Evolutionary conservation across 2,797 vertebrate species (phyloP), one percentile per base, ranked within the genome.

Genomic region (Gymnoscopelus microlampas): DNA sequence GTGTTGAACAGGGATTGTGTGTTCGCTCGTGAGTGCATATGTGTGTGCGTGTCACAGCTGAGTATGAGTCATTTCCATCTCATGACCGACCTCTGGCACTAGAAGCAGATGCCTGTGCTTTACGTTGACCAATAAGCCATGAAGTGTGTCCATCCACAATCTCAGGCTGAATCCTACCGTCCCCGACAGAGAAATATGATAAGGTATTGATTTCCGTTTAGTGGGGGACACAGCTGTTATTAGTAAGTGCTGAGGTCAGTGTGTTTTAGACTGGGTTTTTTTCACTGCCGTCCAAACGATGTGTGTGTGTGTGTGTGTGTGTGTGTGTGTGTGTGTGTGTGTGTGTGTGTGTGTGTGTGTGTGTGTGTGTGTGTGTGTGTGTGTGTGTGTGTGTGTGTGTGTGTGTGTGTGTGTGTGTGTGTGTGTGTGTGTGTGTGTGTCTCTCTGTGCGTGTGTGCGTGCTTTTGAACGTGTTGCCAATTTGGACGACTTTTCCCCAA

Each of bases 121-220:
- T 71, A 81, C 71, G 68, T 82, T 73, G 63, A 85, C 83, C 72
- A 74, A 85, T 57, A 74, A 56, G 80, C 64, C 63, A 29, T 85
- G 79, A 87, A 88, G 75, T 69, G 83, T 87, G 76, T 81, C 73
- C 66, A 68, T 86, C 65, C 63, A 73, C 5, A 48, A 68, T 44
- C 39, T 44, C 39, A 7, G 39, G 39, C 39, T 10, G 39, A 44
- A 44, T 44, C 39, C 39, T 44, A 53, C 73, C 75, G 61, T 50
- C 9, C 68, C 5, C 2, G 3, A 70, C 76, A 79, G 70, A 79
- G 65, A 67, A 85, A 83, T 23, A 86, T 81, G 81, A 86, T 82
- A 83, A 90, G 74, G 81, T 80, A 87, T 90, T 82, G 89, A 89
- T 89, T 90, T 86, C 77, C 83, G 84, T 89, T 89, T 85, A 86